A percentile compares a stretch with the other conserved stretches of the same genome.
Evolutionary conservation across 2,113 vertebrate genomes (phyloP).

Genomic region (Sarotherodon lohbergeri): DNA sequence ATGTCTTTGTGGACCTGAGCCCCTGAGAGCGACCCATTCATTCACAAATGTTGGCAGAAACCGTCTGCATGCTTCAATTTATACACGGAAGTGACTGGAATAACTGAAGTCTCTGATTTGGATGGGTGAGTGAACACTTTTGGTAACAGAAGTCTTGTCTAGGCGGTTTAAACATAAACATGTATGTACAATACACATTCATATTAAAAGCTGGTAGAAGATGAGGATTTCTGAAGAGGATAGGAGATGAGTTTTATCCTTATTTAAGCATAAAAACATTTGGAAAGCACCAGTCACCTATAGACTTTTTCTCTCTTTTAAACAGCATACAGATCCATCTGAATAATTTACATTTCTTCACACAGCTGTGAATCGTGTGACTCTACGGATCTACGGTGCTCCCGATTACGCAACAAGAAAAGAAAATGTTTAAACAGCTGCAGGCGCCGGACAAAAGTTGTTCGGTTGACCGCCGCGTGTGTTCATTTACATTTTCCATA

Average conservation of each 20-base stretch:
- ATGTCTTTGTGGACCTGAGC: neutral
- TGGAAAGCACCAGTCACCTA: neutral
- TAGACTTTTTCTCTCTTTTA: neutral
- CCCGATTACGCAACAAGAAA: neutral
- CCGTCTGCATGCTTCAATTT: neutral
- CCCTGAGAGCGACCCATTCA: neutral
- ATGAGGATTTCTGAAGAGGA: neutral
- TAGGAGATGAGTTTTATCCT: neutral
- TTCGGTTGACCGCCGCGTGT: fast-evolving
- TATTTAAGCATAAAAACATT: neutral
- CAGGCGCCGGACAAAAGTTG: neutral
- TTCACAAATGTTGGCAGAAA: neutral
- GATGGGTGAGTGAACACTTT: neutral
- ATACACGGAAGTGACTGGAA: neutral
- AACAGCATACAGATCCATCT: neutral
- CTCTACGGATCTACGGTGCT: neutral
- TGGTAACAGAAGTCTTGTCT: neutral
- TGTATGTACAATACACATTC: neutral
- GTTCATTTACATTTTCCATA: neutral
- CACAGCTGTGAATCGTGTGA: neutral
- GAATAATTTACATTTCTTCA: neutral
- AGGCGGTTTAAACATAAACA: neutral
- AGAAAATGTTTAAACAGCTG: neutral
- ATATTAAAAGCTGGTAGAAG: neutral
- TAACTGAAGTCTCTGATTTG: neutral